Evolutionary conservation across 2,797 vertebrate genomes (phyloP).

Genomic region (Allochrocebus solatus): DNA sequence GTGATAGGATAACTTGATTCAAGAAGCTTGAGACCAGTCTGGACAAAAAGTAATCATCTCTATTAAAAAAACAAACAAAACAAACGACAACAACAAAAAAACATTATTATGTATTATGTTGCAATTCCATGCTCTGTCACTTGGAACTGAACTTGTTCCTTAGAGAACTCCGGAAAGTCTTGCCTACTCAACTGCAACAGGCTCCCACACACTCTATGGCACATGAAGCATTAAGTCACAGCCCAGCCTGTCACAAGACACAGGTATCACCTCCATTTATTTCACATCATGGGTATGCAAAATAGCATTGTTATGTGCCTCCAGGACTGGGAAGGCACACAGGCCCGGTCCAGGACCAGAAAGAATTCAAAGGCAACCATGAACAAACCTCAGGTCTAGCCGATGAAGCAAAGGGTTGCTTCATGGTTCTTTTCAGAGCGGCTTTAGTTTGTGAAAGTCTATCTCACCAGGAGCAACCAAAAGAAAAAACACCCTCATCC

Average conservation of each 20-base stretch:
- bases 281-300: not conserved
- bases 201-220: not conserved
- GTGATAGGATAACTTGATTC: not conserved
- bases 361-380: not conserved
- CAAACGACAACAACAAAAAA: too few relatives aligned
- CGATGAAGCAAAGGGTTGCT: not conserved
- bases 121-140: not conserved
- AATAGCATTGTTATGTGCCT: not conserved
- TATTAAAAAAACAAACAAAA: not conserved
- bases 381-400: not conserved
- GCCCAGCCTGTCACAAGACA: not conserved
- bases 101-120: not conserved
- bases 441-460: not conserved
- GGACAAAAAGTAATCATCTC: not conserved
- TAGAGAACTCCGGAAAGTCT: not conserved
- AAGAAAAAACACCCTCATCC: not conserved
- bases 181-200: not conserved
- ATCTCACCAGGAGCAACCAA: not conserved
- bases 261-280: not conserved
- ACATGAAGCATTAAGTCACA: not conserved
- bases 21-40: not conserved
- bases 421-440: not conserved
- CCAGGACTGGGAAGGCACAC: not conserved
- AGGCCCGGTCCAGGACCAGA: not conserved
- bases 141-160: conserved; percentile 1